These are phyloP conservation scores for Cheilosia vernalis DNA, from an alignment of 2,888 invertebrate species.

Conservation along the genomic window DNA sequence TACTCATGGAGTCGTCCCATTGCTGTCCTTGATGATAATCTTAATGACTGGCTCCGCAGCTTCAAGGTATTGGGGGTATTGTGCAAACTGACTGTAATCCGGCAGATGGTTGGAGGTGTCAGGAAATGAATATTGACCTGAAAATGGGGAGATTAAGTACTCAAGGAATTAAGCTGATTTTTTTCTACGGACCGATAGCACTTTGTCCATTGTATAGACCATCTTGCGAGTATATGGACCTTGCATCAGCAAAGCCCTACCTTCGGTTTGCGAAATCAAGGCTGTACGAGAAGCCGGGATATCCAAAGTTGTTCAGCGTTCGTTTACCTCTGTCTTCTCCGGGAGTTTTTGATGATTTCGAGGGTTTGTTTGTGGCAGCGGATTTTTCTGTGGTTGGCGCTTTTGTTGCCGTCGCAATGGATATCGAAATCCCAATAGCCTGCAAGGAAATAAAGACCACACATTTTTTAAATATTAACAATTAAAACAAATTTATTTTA, in stretches of 20 bases:
- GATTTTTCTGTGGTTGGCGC: constrained; percentile 65
- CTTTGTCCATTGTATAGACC: constrained; percentile 80
- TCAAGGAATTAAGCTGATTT: not conserved
- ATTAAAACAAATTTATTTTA: too few relatives aligned
- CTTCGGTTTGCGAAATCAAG: constrained; percentile 79
- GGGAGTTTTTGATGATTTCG: constrained; percentile 58
- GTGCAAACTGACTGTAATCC: constrained; percentile 74
- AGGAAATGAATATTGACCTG: constrained; percentile 71
- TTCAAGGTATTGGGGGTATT: constrained; percentile 86
- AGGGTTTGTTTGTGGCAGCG: constrained; percentile 56
- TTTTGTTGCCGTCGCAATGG: constrained; percentile 76
- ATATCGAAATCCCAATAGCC: constrained; percentile 50
- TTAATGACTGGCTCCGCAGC: constrained; percentile 95
- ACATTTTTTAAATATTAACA: too few relatives aligned
- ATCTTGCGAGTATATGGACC: constrained; percentile 78
- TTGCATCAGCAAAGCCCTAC: constrained; percentile 78
- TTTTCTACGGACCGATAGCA: constrained; percentile 64
- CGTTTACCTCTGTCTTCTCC: constrained; percentile 82
- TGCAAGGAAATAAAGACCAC: too few relatives aligned
- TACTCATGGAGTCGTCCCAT: constrained; percentile 90
- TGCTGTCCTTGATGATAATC: constrained; percentile 95
- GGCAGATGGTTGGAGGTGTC: constrained; percentile 78
- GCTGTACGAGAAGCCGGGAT: constrained; percentile 79
- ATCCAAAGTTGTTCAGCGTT: constrained; percentile 81
- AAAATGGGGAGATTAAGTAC: not conserved